These are phyloP conservation scores for Heliopora coerulea DNA, from an alignment of 92 coral and sea anemone species.

Conservation along the genomic window DNA sequence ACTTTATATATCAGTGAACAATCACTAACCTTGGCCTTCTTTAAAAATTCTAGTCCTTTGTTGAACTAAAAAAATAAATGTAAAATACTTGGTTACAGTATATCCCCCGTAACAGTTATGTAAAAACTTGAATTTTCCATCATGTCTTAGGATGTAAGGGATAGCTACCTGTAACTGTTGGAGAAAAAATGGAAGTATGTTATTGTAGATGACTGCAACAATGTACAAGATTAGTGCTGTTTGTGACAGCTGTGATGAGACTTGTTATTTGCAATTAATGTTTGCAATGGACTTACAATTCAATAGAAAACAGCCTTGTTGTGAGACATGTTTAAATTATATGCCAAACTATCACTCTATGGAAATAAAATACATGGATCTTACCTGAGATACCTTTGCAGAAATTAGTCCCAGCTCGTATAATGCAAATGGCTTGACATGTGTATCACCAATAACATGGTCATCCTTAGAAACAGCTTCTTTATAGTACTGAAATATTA, in stretches of 20 bases:
- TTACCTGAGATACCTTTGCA: conserved; percentile 73
- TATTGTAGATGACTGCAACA: too few relatives aligned
- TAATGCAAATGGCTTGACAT: conserved; percentile 84
- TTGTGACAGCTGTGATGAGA: too few relatives aligned
- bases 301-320: too few relatives aligned
- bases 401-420: conserved; percentile 90
- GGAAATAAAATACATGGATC: conserved; percentile 1
- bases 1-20: too few relatives aligned
- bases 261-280: too few relatives aligned
- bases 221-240: too few relatives aligned
- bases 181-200: too few relatives aligned
- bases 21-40: conserved; percentile 72
- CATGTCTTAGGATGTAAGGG: too few relatives aligned
- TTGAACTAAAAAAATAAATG: conserved; percentile 20
- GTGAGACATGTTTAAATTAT: too few relatives aligned
- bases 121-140: neutral
- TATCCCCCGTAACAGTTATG: neutral
- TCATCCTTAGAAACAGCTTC: conserved; percentile 72
- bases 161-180: too few relatives aligned
- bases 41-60: conserved; percentile 75
- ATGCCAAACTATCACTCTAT: too few relatives aligned
- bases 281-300: too few relatives aligned
- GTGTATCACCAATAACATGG: conserved; percentile 54
- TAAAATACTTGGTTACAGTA: neutral
- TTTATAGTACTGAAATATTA: conserved; percentile 61